Conservation (phyloP, 2,797 vertebrate species). For the Agapornis canus region DNA sequence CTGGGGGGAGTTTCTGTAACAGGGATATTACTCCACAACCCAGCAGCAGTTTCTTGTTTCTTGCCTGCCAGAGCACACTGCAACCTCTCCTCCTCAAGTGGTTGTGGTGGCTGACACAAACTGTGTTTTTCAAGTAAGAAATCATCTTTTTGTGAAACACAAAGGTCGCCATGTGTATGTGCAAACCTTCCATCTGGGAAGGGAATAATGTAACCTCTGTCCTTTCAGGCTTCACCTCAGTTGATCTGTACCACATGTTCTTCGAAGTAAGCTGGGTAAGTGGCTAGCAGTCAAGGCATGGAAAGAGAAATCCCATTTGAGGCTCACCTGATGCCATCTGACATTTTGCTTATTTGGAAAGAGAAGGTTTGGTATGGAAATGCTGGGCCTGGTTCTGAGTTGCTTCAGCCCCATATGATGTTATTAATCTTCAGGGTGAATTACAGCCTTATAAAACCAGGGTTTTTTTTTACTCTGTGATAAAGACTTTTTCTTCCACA, state of each 20-base stretch:
- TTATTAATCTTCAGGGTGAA: not conserved
- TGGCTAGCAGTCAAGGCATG: constrained; percentile 50
- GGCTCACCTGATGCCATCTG: constrained; percentile 53
- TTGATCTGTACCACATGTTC: constrained; percentile 53
- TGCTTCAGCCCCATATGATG: rapidly evolving
- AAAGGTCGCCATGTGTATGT: not conserved
- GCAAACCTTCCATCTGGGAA: not conserved
- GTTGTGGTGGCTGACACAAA: not conserved
- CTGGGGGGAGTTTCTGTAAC: not conserved
- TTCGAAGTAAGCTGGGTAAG: constrained; percentile 70
- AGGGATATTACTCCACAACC: not conserved
- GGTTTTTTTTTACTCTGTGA: not conserved
- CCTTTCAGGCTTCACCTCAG: constrained; percentile 63
- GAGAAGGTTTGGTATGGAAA: not conserved
- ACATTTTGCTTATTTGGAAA: constrained; percentile 20
- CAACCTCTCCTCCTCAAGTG: not conserved
- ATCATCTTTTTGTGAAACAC: not conserved
- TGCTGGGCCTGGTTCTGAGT: rapidly evolving
- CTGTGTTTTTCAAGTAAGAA: not conserved
- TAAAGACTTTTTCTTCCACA: not conserved
- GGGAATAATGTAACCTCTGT: constrained; percentile 18
- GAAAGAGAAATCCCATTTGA: constrained; percentile 54
- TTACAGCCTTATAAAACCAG: not conserved
- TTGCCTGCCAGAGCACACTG: not conserved
- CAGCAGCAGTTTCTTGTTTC: not conserved